phyloP scores from a whole-genome alignment of 2,113 vertebrate genomes.

The Stomatorhinus ivindoensis region DNA sequence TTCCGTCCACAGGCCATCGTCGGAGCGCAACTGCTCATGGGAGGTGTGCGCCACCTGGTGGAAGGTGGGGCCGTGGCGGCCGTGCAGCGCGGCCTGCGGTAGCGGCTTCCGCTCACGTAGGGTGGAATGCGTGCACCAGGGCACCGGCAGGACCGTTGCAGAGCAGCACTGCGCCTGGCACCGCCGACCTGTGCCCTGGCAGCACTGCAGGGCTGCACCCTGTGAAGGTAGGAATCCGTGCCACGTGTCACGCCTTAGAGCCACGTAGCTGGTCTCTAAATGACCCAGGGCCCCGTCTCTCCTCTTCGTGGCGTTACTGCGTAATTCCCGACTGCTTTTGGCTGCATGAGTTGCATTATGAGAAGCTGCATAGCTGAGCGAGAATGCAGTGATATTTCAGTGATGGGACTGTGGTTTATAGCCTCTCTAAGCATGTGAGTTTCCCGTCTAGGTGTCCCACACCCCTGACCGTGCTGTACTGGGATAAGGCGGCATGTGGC shows the following conservation, averaged over 20 bases:
- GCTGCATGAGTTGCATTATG: neutral
- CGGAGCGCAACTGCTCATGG: constrained; percentile 61
- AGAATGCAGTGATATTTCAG: neutral
- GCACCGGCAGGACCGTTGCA: constrained; percentile 55
- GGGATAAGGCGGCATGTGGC: neutral
- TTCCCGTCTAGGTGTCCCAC: neutral
- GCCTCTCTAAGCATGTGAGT: neutral
- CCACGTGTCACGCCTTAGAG: neutral
- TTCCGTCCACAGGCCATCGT: constrained; percentile 48
- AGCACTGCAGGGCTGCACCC: constrained; percentile 64
- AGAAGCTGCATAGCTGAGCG: neutral
- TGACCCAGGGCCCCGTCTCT: too few relatives aligned
- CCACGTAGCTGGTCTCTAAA: too few relatives aligned
- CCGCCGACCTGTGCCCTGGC: constrained; percentile 69
- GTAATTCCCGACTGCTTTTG: neutral
- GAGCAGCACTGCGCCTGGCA: constrained; percentile 63
- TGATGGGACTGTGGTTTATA: neutral
- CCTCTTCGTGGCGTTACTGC: neutral
- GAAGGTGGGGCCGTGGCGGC: constrained; percentile 67
- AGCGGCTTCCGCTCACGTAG: constrained; percentile 75
- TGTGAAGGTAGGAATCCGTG: constrained; percentile 60
- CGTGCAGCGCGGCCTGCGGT: constrained; percentile 72
- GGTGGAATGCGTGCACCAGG: constrained; percentile 67
- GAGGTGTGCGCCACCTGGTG: constrained; percentile 68
- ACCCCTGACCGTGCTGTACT: neutral